These are phyloP conservation scores for Uromys caudimaculatus DNA, from an alignment of 2,797 vertebrate genomes.

Conservation along the genomic window DNA sequence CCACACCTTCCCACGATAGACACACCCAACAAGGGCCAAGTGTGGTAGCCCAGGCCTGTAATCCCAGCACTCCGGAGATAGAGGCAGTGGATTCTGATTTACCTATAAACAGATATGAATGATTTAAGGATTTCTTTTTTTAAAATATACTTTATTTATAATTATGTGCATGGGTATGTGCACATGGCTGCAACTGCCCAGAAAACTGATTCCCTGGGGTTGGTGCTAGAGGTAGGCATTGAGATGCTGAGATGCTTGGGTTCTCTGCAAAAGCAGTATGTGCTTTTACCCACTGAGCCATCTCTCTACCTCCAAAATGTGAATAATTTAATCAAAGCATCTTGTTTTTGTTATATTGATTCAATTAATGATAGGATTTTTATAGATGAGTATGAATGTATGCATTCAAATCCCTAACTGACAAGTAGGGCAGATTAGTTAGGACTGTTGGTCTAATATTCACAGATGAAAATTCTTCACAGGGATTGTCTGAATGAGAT, in stretches of 20 bases:
- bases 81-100: not conserved
- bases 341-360: not conserved
- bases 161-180: not conserved
- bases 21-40: not conserved
- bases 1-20: not conserved
- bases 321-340: conserved; percentile 34
- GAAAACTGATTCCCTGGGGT: not conserved
- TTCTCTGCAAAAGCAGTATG: not conserved
- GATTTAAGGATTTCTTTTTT: not conserved
- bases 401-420: not conserved
- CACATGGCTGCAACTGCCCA: not conserved
- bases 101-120: conserved; percentile 14
- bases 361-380: conserved; percentile 18
- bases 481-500: not conserved
- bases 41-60: not conserved
- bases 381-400: not conserved
- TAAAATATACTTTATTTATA: not conserved
- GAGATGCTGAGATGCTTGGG: not conserved
- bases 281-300: not conserved
- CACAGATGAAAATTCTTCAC: conserved; percentile 3
- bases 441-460: not conserved
- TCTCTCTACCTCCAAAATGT: not conserved
- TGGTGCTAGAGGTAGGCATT: not conserved
- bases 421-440: not conserved
- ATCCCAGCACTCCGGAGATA: not conserved